Percentiles rank a stretch among this genome's conserved stretches.
These are phyloP conservation scores for Muntiacus reevesi DNA, from an alignment of 2,113 vertebrate species.

Conservation along the genomic window DNA sequence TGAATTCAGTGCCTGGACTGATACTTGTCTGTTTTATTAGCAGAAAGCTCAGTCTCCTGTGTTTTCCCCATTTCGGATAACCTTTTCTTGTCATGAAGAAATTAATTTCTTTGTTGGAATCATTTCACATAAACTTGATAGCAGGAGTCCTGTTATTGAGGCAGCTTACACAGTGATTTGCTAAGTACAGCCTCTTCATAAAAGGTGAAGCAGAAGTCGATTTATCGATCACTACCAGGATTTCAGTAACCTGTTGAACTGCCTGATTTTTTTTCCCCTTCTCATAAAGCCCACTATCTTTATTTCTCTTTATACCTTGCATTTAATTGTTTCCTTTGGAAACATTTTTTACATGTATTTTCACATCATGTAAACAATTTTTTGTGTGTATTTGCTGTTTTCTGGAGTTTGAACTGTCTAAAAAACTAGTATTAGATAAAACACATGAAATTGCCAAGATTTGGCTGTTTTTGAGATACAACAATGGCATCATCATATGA, in stretches of 20 bases:
- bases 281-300: slow-evolving; percentile 68
- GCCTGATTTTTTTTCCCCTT: slow-evolving; percentile 65
- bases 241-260: slow-evolving; percentile 82
- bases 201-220: slow-evolving; percentile 81
- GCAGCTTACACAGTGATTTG: slow-evolving; percentile 83
- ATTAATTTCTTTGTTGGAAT: slow-evolving; percentile 86
- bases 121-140: slow-evolving; percentile 83
- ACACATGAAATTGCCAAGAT: not conserved
- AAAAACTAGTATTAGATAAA: slow-evolving; percentile 3
- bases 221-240: slow-evolving; percentile 81
- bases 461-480: not conserved
- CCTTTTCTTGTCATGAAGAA: slow-evolving; percentile 82
- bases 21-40: slow-evolving; percentile 83
- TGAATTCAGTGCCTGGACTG: slow-evolving; percentile 73
- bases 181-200: slow-evolving; percentile 83
- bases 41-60: slow-evolving; percentile 80
- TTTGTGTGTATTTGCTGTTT: slow-evolving; percentile 28
- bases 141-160: slow-evolving; percentile 82
- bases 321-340: slow-evolving; percentile 56
- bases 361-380: slow-evolving; percentile 26
- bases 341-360: slow-evolving; percentile 63
- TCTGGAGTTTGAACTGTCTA: slow-evolving; percentile 32
- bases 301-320: slow-evolving; percentile 51
- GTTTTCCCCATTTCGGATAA: slow-evolving; percentile 80
- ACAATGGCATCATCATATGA: not conserved